Evolutionary conservation across 2,113 vertebrate species (phyloP).

Genomic region (Odocoileus hemionus): DNA sequence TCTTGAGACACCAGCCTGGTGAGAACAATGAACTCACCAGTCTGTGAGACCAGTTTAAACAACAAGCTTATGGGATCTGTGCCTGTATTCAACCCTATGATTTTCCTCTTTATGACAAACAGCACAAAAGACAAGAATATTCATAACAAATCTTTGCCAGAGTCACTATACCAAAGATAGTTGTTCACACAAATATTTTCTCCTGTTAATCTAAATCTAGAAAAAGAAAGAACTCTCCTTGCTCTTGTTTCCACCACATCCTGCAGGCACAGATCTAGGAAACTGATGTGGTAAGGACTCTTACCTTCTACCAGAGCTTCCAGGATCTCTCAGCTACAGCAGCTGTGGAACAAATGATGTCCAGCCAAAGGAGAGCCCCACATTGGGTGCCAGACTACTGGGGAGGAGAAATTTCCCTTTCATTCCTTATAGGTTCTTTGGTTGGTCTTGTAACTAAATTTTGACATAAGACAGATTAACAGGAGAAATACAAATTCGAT

Average conservation of each 20-base stretch:
- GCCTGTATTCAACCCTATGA: not conserved
- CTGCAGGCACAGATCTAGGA: not conserved
- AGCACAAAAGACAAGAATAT: not conserved
- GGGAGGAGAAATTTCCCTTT: not conserved
- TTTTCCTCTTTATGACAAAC: not conserved
- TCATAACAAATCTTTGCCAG: not conserved
- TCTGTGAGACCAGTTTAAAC: not conserved
- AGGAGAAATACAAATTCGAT: not conserved
- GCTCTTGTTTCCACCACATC: not conserved
- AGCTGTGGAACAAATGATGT: no score
- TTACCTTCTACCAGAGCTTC: not conserved
- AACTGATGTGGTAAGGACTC: not conserved
- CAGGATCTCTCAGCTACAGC: not conserved
- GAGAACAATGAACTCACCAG: not conserved
- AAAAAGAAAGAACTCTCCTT: not conserved
- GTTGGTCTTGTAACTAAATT: not conserved
- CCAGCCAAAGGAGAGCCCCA: not conserved
- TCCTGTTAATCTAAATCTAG: not conserved
- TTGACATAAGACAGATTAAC: not conserved
- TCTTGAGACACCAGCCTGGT: not conserved
- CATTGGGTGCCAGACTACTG: not conserved
- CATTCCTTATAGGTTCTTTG: not conserved
- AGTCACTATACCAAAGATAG: not conserved
- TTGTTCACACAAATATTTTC: not conserved
- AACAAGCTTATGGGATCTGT: not conserved